Base-by-base conservation (phyloP, 2,113 vertebrate genomes). In the Meriones unguiculatus region DNA sequence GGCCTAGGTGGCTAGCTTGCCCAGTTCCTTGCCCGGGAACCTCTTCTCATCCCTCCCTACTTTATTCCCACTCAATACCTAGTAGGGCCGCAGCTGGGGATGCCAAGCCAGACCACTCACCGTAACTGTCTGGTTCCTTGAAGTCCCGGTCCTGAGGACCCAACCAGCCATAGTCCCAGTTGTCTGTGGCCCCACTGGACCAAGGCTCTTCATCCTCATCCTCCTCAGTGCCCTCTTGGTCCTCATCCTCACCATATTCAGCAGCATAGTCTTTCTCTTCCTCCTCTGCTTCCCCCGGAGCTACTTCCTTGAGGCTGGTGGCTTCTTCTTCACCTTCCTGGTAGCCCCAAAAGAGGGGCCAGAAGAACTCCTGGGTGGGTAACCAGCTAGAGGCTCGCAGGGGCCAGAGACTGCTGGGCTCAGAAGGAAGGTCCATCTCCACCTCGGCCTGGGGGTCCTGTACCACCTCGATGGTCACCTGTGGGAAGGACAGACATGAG, bases 341-440 rank as follows among this genome's bases (percentile, higher is more conserved):
- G 97, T 99, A 99, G 93, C 99, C 98, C 99, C 99, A 99, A 97
- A 99, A 99, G 84, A 99, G 99, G 0, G 99, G 99, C 99, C 99
- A 99, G 98, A 99, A 99, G 76, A 99, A 97, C 94, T 99, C 99
- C 97, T 99, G 99, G 96, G 99, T 98, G 2, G 99, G 98, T 3
- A 99, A 52, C 99, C 99, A 99, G 65, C 99, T 98, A 14, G 99
- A 98, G 28, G 99, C 98, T 95, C 97, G 62, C 97, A 99, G 97
- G n/a, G 99, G 98, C 99, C 99, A 99, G 91, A 98, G 98, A 85
- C 97, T 98, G 80, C 98, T 99, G 35, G 98, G 98, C 81, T 99
- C 99, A 28, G 99, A 99, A 96, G 99, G 95, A 30, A 99, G 98
- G 93, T 99, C 99, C 99, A 99, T 99, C 97, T 99, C 99, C 38